These are phyloP conservation scores for Echiichthys vipera DNA, from an alignment of 2,797 vertebrate genomes.

Conservation along the genomic window DNA sequence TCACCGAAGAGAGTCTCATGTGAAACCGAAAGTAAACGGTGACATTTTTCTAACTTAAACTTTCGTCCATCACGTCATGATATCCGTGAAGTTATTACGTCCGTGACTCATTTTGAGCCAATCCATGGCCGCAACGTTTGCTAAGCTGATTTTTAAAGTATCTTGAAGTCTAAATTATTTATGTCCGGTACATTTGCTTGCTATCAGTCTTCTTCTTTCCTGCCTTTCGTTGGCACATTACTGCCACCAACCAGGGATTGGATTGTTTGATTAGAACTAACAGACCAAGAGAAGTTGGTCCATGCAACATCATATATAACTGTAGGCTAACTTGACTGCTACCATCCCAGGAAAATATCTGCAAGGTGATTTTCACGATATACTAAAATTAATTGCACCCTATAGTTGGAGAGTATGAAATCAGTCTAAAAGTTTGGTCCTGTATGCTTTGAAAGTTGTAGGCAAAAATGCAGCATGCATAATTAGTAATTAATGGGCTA, in stretches of 20 bases:
- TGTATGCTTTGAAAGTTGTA: slow-evolving; percentile 39
- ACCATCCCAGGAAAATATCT: slow-evolving; percentile 11
- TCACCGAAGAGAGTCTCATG: too few relatives aligned
- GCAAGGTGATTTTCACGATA: slow-evolving; percentile 31
- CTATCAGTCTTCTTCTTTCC: neutral
- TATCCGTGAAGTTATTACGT: too few relatives aligned
- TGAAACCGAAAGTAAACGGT: too few relatives aligned
- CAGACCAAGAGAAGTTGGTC: too few relatives aligned
- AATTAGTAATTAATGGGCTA: slow-evolving; percentile 48
- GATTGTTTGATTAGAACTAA: too few relatives aligned
- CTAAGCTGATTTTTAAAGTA: too few relatives aligned
- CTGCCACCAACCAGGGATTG: neutral
- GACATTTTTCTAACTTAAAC: too few relatives aligned
- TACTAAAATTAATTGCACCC: slow-evolving; percentile 26
- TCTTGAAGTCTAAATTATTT: neutral
- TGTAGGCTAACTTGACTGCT: neutral
- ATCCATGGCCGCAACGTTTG: too few relatives aligned
- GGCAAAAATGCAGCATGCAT: slow-evolving; percentile 24
- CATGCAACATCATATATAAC: neutral
- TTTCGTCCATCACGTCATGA: too few relatives aligned
- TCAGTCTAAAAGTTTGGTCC: slow-evolving; percentile 25
- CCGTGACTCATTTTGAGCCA: too few relatives aligned
- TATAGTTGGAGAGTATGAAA: slow-evolving; percentile 29
- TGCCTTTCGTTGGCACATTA: neutral
- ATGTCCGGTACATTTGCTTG: neutral